These are phyloP conservation scores for Motacilla alba DNA, from an alignment of 2,113 vertebrate species.

Conservation along the genomic window DNA sequence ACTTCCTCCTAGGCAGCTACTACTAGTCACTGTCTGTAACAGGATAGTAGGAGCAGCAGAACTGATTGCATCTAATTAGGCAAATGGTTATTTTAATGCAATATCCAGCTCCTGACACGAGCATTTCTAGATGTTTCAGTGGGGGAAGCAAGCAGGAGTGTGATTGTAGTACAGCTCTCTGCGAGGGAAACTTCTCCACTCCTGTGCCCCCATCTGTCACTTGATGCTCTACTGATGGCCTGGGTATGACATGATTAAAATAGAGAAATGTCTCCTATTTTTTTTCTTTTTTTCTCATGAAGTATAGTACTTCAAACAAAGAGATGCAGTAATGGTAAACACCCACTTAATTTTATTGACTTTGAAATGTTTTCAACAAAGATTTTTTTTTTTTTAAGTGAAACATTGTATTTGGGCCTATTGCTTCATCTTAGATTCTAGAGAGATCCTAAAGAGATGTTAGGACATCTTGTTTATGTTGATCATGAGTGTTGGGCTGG, in stretches of 20 bases:
- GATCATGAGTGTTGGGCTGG: background rate
- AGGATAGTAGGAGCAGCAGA: conserved; percentile 6
- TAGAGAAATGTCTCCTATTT: background rate
- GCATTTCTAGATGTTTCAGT: conserved; percentile 14
- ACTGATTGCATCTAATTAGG: conserved; percentile 28
- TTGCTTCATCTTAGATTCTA: background rate
- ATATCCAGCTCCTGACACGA: background rate
- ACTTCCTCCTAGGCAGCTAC: background rate
- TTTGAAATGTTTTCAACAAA: background rate
- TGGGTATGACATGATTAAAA: background rate
- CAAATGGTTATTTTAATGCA: background rate
- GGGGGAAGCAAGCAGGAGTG: background rate
- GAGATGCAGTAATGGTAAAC: background rate
- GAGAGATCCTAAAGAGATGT: background rate
- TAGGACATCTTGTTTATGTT: conserved; percentile 25
- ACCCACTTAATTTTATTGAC: background rate
- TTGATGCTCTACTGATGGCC: background rate
- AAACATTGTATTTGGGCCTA: background rate
- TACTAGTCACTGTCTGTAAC: background rate
- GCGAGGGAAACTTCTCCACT: background rate
- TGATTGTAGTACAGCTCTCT: background rate
- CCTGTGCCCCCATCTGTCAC: background rate
- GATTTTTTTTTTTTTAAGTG: background rate
- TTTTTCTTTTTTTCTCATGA: background rate
- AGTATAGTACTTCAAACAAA: background rate